These are phyloP conservation scores for Stercorarius parasiticus DNA, from an alignment of 2,113 vertebrate genomes.

Conservation along the genomic window DNA sequence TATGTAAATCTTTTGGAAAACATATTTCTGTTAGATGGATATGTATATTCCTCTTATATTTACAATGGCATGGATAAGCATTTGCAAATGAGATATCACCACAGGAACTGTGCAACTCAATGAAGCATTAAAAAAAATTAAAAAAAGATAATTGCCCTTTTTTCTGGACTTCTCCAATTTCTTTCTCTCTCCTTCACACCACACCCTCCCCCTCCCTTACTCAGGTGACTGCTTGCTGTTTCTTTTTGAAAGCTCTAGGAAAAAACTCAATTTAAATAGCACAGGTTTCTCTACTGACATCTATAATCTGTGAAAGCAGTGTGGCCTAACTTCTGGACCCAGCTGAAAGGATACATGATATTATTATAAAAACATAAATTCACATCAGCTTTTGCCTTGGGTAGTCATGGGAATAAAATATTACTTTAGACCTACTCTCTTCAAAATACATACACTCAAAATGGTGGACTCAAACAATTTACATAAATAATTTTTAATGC, in stretches of 20 bases:
- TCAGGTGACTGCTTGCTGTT: not conserved
- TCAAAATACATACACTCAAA: not conserved
- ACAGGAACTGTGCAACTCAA: not conserved
- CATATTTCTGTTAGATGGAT: not conserved
- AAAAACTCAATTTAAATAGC: not conserved
- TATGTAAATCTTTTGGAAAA: not conserved
- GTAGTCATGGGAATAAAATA: not conserved
- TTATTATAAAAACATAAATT: not conserved
- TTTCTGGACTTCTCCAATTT: not conserved
- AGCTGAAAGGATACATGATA: not conserved
- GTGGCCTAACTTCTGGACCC: not conserved
- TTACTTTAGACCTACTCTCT: not conserved
- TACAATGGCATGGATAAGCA: not conserved
- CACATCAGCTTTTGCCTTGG: not conserved
- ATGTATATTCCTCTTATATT: not conserved
- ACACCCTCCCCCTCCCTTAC: not conserved
- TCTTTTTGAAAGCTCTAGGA: not conserved
- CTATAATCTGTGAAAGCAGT: not conserved
- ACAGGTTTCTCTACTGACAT: not conserved
- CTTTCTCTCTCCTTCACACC: not conserved
- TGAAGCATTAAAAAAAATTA: not conserved
- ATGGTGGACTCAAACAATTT: fast-evolving
- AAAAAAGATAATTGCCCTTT: not conserved
- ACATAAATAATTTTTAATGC: not conserved
- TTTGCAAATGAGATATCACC: not conserved